Base-by-base conservation (phyloP, 2,113 vertebrate genomes). In the Pelmatolapia mariae region DNA sequence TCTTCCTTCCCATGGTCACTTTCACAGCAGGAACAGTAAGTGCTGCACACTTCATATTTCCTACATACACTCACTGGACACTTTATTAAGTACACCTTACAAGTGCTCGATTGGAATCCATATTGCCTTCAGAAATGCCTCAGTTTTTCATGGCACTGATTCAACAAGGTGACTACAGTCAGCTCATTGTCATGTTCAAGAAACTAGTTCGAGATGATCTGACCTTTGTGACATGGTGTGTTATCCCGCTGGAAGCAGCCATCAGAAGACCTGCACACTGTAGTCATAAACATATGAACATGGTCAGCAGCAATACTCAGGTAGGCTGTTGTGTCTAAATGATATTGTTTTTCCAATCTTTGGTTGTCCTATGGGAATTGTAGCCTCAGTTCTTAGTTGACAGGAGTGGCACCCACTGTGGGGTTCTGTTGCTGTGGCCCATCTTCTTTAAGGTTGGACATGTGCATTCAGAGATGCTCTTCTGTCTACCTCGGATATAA, bases 11-110 rank as follows among this genome's bases (percentile, higher is more conserved):
- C 0, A 97, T 98, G 96, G 95, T 98, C 95, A 98, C 98, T 38
- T 98, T 99, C 94, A 98, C 98, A 2, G 98, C 98, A 40, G 98
- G 98, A 96, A 98, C 81, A 3, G 98, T 99, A 95, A 98, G 98
- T 83, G 31, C 54, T 7, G 16, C 43, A 50, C 10, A 26, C 16
- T 18, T 18, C 84, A 2, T 80, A 33, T 56, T 52, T 52, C 26
- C 10, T 78, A 31, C 26, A 76, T 29, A 11, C 24, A 47, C 40
- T 76, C 15, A 47, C 68, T 19, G 24, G 16, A 29, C 43, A 50
- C 24, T 50, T 50, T 29, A 50, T 50, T 12, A 76, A 47, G 24
- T 50, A 50, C 24, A 50, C 43, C 71, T 31, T 31, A 29, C 1
- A 29, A 29, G 1, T 29, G 24, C 71, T 11, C 9, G 0, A 47